Evolutionary conservation across 2,113 vertebrate genomes (phyloP).

Genomic region (Tragelaphus strepsiceros): DNA sequence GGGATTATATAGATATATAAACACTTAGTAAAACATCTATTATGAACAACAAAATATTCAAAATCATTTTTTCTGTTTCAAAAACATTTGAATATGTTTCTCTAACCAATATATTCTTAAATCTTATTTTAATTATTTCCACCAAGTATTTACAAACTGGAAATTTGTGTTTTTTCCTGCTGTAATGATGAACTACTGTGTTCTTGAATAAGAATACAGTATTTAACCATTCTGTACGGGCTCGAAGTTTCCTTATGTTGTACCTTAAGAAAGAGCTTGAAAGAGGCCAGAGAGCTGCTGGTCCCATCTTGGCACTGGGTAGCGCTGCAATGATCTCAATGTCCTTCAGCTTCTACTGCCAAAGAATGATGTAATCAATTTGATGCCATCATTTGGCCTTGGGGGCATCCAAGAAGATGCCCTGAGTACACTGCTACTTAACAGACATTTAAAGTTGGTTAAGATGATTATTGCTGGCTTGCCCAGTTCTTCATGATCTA

Average conservation of each 20-base stretch:
- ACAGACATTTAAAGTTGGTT: background rate
- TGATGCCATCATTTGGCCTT: background rate
- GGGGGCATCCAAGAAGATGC: background rate
- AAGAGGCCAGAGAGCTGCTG: background rate
- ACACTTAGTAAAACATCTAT: background rate
- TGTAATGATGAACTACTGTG: background rate
- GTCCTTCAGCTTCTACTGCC: conserved; percentile 5
- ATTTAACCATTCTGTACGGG: background rate
- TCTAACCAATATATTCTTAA: background rate
- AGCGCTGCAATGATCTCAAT: background rate
- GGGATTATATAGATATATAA: background rate
- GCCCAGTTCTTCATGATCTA: background rate
- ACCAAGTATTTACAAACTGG: background rate
- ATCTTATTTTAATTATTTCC: background rate
- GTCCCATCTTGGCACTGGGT: background rate
- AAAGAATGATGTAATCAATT: background rate
- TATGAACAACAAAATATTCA: background rate
- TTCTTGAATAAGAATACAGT: background rate
- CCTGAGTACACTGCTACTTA: background rate
- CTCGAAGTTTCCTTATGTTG: background rate
- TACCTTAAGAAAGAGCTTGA: background rate
- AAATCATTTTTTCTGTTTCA: background rate
- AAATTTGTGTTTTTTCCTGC: background rate
- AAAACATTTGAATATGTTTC: background rate
- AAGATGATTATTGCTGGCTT: background rate